A percentile compares a stretch with the other conserved stretches of the same genome.
Evolutionary conservation across 2,113 vertebrate genomes (phyloP).

Genomic region (Tragelaphus buxtoni): DNA sequence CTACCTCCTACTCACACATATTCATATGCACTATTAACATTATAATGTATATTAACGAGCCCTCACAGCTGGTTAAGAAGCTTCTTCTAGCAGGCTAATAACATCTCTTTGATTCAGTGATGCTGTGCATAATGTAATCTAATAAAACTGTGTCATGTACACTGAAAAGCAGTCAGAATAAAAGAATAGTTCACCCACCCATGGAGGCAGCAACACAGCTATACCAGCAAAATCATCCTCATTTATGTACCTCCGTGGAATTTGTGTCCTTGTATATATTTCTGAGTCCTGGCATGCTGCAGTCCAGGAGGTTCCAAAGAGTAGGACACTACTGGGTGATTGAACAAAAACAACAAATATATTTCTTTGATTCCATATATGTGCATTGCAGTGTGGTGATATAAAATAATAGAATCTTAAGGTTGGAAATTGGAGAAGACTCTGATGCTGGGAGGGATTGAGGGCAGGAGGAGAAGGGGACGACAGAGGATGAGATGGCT

Average conservation of each 20-base stretch:
- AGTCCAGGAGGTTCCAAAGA: neutral
- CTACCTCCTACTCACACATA: constrained; percentile 71
- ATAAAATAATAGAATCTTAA: constrained; percentile 32
- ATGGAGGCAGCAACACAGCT: neutral
- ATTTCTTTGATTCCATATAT: constrained; percentile 9
- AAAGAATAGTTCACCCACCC: constrained; percentile 27
- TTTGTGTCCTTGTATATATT: constrained; percentile 7
- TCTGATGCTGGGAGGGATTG: too few relatives aligned
- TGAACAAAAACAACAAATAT: neutral
- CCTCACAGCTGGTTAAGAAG: constrained; percentile 73
- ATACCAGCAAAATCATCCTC: constrained; percentile 21
- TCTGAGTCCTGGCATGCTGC: neutral
- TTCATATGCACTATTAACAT: constrained; percentile 72
- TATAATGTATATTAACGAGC: constrained; percentile 73
- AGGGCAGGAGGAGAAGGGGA: too few relatives aligned
- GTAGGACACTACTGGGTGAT: neutral
- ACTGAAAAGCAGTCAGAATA: constrained; percentile 42
- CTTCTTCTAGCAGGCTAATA: constrained; percentile 54
- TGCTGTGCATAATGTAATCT: constrained; percentile 45
- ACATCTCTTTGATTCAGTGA: constrained; percentile 39
- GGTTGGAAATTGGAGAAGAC: too few relatives aligned
- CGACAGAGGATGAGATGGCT: too few relatives aligned
- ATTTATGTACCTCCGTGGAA: neutral
- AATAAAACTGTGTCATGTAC: constrained; percentile 45
- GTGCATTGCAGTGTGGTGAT: neutral